Evolutionary conservation across 2,113 vertebrate species (phyloP), one percentile per base, ranked within the genome.

Genomic region (Xiphophorus couchianus): DNA sequence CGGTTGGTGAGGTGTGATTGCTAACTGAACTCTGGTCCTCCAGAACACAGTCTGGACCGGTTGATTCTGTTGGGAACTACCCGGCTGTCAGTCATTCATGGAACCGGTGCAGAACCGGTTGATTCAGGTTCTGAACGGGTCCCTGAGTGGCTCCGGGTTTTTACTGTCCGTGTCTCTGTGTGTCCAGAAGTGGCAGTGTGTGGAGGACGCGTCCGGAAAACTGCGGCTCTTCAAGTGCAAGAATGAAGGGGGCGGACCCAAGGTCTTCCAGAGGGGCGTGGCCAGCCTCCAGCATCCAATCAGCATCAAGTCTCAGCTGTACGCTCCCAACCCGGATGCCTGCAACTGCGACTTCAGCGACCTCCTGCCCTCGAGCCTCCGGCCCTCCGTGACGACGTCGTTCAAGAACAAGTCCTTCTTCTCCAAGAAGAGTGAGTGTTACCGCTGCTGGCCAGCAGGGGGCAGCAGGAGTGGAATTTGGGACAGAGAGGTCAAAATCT

Each of bases 151-250:
- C 4, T 17, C 17, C 0, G 17, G 44, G 5, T 48, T 48, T 15
- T 17, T 42, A 15, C 39, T 48, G 44, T 48, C 44, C 15, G 44
- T 19, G 44, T 67, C 11, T 28, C 5, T 77, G 51, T 69, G 64
- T 86, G 64, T 73, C 11, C 82, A 98, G 98, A 98, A 99, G 86
- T 99, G 98, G 98, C 97, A 98, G 92, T 99, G 98, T 69, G 95
- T 97, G 73, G 98, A 99, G 90, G 98, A 99, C 13, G 76, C 95
- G 30, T 90, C 94, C 0, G 98, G 98, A 62, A 97, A 95, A 27
- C 94, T 99, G 31, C 95, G 97, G 8, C 94, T 99, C 9, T 97
- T 96, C 90, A 98, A 98, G 75, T 99, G 98, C 85, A 98, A 97
- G 84, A 94, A 91, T 4, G 91, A 90, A 74, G 86, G 84, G 27